Percentiles rank a stretch among this genome's conserved stretches.
These are phyloP conservation scores for Torymus auratus DNA, from an alignment of 2,888 invertebrate genomes.

Conservation along the genomic window DNA sequence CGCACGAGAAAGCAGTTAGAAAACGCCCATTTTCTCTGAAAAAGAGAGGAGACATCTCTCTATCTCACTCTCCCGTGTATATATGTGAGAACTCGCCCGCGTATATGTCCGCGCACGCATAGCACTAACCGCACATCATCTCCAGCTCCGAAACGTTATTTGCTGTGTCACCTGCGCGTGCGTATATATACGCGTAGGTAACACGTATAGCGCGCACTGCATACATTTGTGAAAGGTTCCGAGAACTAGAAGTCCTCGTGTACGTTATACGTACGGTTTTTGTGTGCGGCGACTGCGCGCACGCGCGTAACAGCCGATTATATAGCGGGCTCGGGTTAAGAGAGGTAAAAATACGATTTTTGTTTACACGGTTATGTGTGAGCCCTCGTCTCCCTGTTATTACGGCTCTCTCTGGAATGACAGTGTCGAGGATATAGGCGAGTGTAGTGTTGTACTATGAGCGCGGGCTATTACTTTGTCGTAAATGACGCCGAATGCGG, in stretches of 20 bases:
- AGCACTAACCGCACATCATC: neutral
- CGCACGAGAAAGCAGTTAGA: constrained; percentile 28
- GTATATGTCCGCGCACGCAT: neutral
- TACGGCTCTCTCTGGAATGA: constrained; percentile 10
- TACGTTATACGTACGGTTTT: neutral
- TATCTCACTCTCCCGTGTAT: neutral
- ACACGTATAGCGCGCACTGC: constrained; percentile 37
- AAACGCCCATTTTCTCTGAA: constrained; percentile 40
- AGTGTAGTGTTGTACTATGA: neutral
- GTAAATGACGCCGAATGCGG: constrained; percentile 29
- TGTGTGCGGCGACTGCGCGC: neutral
- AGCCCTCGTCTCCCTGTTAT: constrained; percentile 8
- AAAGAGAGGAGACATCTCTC: constrained; percentile 9
- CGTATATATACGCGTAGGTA: constrained; percentile 36
- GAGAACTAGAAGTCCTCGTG: constrained; percentile 36
- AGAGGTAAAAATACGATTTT: constrained; percentile 32
- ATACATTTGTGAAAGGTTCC: constrained; percentile 58
- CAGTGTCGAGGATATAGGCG: too few species aligned
- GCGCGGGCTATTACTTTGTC: constrained; percentile 37
- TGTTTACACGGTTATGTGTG: constrained; percentile 39
- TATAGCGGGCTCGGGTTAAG: neutral
- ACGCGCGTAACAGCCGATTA: constrained; percentile 32
- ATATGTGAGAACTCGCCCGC: constrained; percentile 18
- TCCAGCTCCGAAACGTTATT: constrained; percentile 46
- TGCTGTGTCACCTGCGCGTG: constrained; percentile 48